Conservation (phyloP, 1,140 invertebrate species). For the Listronotus bonariensis region DNA sequence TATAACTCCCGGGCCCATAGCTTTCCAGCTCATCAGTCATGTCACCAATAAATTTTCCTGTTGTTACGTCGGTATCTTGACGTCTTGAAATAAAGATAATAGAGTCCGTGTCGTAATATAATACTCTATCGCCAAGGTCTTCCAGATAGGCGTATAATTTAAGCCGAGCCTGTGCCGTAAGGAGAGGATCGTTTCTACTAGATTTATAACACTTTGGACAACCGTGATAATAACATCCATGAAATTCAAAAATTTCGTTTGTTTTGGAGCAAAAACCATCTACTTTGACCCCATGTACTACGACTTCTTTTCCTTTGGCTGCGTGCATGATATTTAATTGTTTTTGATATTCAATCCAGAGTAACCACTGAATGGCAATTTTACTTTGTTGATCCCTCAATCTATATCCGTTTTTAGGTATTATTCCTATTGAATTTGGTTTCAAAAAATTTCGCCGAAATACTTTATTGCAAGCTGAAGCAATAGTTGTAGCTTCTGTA, state of each 20-base stretch:
- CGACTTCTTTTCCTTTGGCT: not conserved
- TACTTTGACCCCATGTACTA: not conserved
- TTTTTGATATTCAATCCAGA: not conserved
- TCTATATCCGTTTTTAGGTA: constrained; percentile 2
- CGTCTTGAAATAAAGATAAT: constrained; percentile 43
- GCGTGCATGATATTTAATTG: constrained; percentile 23
- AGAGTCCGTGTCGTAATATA: constrained; percentile 57
- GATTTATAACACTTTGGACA: not conserved
- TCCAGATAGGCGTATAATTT: constrained; percentile 54
- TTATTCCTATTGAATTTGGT: constrained; percentile 27
- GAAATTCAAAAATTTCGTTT: not conserved
- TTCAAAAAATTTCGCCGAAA: constrained; percentile 34
- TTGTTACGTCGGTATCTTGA: constrained; percentile 32
- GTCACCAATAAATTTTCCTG: constrained; percentile 49
- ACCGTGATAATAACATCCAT: not conserved
- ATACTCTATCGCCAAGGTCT: constrained; percentile 43
- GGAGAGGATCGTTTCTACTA: not conserved
- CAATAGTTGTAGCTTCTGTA: constrained; percentile 22
- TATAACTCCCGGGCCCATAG: too few species aligned
- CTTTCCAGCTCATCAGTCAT: constrained; percentile 46
- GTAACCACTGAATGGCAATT: not conserved
- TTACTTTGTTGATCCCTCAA: not conserved
- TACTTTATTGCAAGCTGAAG: constrained; percentile 13
- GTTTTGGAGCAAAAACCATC: not conserved
- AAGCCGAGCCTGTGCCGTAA: constrained; percentile 53